A percentile compares a stretch with the other conserved stretches of the same genome.
Evolutionary conservation across 1,140 invertebrate genomes (phyloP).

Genomic region (Trissolcus basalis): DNA sequence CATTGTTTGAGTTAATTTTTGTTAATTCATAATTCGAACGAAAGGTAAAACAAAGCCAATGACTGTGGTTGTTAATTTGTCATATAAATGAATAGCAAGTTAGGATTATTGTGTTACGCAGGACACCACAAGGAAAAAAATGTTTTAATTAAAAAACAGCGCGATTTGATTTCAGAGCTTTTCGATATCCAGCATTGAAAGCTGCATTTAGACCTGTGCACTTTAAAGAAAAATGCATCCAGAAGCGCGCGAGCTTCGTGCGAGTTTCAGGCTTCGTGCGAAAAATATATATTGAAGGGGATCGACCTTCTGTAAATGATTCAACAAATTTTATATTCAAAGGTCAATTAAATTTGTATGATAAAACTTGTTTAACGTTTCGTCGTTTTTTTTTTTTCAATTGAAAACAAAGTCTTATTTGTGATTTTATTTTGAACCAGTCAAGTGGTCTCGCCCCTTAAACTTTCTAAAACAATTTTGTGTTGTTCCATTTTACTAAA

Average conservation of each 20-base stretch:
- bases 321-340: too few relatives aligned
- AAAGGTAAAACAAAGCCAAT: too few relatives aligned
- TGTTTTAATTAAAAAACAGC: constrained; percentile 44
- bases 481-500: constrained; percentile 18
- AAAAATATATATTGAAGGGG: constrained; percentile 30
- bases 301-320: too few relatives aligned
- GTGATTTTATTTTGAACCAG: too few relatives aligned
- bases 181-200: constrained; percentile 53
- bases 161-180: constrained; percentile 38
- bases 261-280: constrained; percentile 60
- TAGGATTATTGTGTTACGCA: not conserved
- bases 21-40: too few relatives aligned
- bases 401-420: too few relatives aligned
- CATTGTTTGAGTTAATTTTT: too few relatives aligned
- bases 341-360: too few relatives aligned
- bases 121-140: constrained; percentile 12
- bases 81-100: not conserved
- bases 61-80: not conserved
- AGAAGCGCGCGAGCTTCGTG: constrained; percentile 59
- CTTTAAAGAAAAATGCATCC: constrained; percentile 57
- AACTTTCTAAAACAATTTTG: constrained; percentile 44
- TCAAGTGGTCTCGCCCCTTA: constrained; percentile 3
- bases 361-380: too few relatives aligned
- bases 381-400: too few relatives aligned
- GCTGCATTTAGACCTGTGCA: constrained; percentile 57